phyloP scores from a whole-genome alignment of 2,888 invertebrate species.

The Stenchaetothrips biformis region DNA sequence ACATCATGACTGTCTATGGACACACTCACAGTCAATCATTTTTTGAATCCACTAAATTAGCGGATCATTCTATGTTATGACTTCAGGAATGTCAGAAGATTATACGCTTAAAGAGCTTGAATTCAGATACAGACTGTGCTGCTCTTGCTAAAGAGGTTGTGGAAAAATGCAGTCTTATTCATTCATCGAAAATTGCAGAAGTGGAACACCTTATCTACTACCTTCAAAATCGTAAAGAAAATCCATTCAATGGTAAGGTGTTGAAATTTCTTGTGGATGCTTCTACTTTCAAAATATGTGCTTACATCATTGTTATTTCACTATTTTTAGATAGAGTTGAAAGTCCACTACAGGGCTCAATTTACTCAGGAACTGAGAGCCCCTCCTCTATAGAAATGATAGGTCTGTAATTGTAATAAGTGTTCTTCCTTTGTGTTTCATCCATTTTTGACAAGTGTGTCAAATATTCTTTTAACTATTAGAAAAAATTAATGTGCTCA shows the following conservation, averaged over 20 bases:
- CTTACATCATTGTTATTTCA: conserved; percentile 11
- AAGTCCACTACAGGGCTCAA: conserved; percentile 29
- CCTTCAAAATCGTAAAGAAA: conserved; percentile 70
- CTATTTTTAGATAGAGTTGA: conserved; percentile 29
- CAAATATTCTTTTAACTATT: too few species aligned
- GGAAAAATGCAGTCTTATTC: conserved; percentile 78
- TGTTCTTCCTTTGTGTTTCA: background rate
- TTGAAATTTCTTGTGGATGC: conserved; percentile 25
- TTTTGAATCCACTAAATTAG: conserved; percentile 18
- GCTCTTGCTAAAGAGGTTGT: conserved; percentile 77
- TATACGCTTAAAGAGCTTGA: conserved; percentile 74
- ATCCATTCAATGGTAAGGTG: conserved; percentile 41
- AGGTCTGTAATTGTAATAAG: background rate
- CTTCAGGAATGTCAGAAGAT: conserved; percentile 71
- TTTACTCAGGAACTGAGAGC: conserved; percentile 16
- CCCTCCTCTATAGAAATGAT: background rate
- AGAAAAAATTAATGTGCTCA: background rate
- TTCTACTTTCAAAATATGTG: background rate
- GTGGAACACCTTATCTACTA: conserved; percentile 85
- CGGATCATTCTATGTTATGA: conserved; percentile 29
- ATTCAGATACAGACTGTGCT: conserved; percentile 71
- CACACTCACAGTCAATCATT: conserved; percentile 3
- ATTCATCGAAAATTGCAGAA: conserved; percentile 72
- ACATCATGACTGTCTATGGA: conserved; percentile 27
- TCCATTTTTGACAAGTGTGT: background rate